phyloP scores from a whole-genome alignment of 2,888 invertebrate species.

The Nemotelus pantherinus region DNA sequence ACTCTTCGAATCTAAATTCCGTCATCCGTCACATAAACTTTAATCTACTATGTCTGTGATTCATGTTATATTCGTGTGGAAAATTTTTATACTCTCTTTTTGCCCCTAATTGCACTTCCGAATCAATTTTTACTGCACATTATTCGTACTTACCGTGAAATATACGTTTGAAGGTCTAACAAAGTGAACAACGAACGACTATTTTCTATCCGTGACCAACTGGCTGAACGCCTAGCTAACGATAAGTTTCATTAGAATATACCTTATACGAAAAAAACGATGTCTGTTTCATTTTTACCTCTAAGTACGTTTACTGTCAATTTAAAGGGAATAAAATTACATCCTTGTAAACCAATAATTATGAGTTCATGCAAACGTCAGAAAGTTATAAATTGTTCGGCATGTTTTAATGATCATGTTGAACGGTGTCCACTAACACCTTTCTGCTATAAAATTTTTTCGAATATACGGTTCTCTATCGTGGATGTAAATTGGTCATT shows the following conservation, averaged over 20 bases:
- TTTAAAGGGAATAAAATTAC: slow-evolving; percentile 39
- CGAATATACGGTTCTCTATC: neutral
- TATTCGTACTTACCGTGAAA: too few species aligned
- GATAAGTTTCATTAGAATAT: slow-evolving; percentile 24
- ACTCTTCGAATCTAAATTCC: too few species aligned
- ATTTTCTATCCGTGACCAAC: too few species aligned
- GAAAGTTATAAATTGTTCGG: slow-evolving; percentile 41
- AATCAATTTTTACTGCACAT: too few species aligned
- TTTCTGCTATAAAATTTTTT: slow-evolving; percentile 17
- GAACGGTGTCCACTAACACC: slow-evolving; percentile 37
- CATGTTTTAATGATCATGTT: slow-evolving; percentile 38
- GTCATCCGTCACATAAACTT: too few species aligned
- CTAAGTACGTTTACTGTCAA: slow-evolving; percentile 26
- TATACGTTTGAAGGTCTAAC: too few species aligned
- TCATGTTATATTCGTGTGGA: too few species aligned
- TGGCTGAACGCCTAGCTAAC: neutral
- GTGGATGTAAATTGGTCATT: neutral
- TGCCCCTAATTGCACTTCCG: too few species aligned
- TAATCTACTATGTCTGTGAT: too few species aligned
- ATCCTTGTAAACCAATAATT: slow-evolving; percentile 17
- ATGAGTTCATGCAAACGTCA: slow-evolving; percentile 43
- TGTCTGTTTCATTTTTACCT: neutral
- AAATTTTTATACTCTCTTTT: too few species aligned
- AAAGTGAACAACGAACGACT: too few species aligned
- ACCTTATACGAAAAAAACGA: neutral